These are phyloP conservation scores for Actias luna DNA, from an alignment of 2,888 invertebrate genomes.

Conservation along the genomic window DNA sequence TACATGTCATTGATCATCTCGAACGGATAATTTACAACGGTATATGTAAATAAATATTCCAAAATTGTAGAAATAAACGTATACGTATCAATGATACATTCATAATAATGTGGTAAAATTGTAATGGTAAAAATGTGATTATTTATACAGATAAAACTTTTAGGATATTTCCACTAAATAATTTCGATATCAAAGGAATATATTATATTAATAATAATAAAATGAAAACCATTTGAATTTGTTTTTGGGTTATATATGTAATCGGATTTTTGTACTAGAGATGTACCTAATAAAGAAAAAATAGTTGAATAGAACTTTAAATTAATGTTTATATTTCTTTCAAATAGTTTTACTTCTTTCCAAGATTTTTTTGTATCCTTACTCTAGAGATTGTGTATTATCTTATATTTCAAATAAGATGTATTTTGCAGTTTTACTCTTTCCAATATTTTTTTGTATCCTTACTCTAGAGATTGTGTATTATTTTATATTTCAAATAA, in stretches of 20 bases:
- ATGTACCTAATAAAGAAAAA: neutral
- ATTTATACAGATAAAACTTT: neutral
- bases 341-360: too few species aligned
- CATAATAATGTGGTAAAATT: too few species aligned
- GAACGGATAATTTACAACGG: neutral
- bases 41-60: neutral
- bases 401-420: too few species aligned
- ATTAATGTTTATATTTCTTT: neutral
- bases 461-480: too few species aligned
- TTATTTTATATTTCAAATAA: too few species aligned
- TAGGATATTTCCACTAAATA: neutral
- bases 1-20: slow-evolving; percentile 20
- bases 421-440: too few species aligned
- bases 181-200: neutral
- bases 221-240: neutral
- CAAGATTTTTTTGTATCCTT: too few species aligned
- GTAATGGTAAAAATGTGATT: too few species aligned
- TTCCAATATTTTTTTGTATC: too few species aligned
- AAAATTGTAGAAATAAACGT: neutral
- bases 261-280: neutral
- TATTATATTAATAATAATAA: neutral
- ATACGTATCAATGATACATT: neutral
- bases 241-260: neutral
- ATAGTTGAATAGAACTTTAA: neutral
- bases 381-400: too few species aligned